Evolutionary conservation across 64 coral and sea anemone species (phyloP), one percentile per base, ranked within the genome.

Genomic region (Hydrozoanthus tunicans): DNA sequence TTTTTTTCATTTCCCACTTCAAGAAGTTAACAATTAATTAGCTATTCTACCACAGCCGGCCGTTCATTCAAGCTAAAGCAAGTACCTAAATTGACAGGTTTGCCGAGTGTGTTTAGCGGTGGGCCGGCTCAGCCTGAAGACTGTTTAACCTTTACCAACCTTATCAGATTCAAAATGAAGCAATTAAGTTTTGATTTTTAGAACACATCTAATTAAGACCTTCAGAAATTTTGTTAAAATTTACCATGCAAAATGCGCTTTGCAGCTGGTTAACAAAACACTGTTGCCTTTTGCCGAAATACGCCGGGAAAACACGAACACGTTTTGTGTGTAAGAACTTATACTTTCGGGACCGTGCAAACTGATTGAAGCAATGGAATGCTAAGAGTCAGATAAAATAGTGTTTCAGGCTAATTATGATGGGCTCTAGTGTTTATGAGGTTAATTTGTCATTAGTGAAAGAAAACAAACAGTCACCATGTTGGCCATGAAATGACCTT

Each of bases 391-490:
- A 74, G 58, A n/a, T 59, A 74, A 88, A 88, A 61, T 1, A 73
- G 67, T 75, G 73, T 24, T 88, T 74, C 78, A 7, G 56, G n/a
- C 53, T 58, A 25, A 75, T 12, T 74, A 58, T 25, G 23, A 59
- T 88, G 59, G 59, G 56, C 60, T 86, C 55, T 83, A 83, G 52
- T 83, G 81, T 83, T 83, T 83, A 61, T 62, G 32, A 58, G 69
- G 84, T 88, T 88, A 88, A 88, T 88, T 88, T 88, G 68, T 43
- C 70, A 88, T 88, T 75, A 88, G 84, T 88, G 69, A 88, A 88
- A 88, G 84, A 88, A 88, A 88, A 88, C 84, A 88, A 75, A 88
- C 84, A 88, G 20, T 88, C 20, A 13, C 25, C 51, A 51, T 20
- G 3, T 51, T 32, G 53, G 55, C 56, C 51, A 61, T 64, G 20